Evolutionary conservation across 2,797 vertebrate genomes (phyloP), one percentile per base, ranked within the genome.

Genomic region (Rhinella marina): DNA sequence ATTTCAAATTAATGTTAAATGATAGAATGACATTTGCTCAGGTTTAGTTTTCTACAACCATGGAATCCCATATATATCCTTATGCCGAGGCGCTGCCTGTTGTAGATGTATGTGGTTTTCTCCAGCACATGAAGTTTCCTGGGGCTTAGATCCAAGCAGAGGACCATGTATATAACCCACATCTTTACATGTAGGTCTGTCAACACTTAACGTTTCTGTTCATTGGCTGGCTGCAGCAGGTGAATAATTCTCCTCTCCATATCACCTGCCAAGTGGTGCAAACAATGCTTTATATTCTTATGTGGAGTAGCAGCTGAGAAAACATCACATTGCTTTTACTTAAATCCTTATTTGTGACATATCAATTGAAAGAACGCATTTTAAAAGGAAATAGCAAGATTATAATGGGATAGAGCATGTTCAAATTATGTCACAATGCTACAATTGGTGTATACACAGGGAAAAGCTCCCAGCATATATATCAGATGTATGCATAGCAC

Each of bases 201-300:
- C 80, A 87, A 76, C 86, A 87, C 57, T 76, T 14, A 21, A 81
- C 64, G 21, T 57, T 48, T 70, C 16, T 66, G 54, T 32, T 82
- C 72, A 19, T 66, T 82, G 50, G 70, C 48, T 52, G 14, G 41
- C 25, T n/a, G 48, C 50, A 64, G 72, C 80, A 87, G 86, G 70
- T 83, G 86, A 82, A 87, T 75, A 54, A 32, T 66, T 64, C 57
- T 54, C 73, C 66, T 41, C 79, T 82, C 70, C 25, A 54, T 52
- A 64, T 66, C 85, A 87, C 80, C 86, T 87, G 86, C 50, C 81
- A 82, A 52, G 29, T 32, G 41, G 48, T 75, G 86, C 32, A 87
- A 70, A 77, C 77, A 56, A 73, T 87, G 64, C 81, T 62, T 75
- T 75, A 73, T 48, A 52, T 62, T 68, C 41, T 81, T 81, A 57